Evolutionary conservation across 2,797 vertebrate genomes (phyloP).

Genomic region (Pagetopsis macropterus): DNA sequence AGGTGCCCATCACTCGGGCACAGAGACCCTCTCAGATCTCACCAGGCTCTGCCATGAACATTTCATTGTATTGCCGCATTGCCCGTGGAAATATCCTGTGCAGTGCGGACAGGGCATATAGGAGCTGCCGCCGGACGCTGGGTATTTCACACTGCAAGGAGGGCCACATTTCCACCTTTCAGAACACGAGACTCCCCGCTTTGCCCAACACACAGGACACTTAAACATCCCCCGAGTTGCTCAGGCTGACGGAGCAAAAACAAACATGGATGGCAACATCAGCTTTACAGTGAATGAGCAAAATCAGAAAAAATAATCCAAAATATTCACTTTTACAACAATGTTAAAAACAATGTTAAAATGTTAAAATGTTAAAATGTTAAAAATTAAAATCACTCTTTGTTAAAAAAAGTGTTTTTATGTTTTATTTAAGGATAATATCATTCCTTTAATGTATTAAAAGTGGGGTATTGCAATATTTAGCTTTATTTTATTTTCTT

Average conservation of each 20-base stretch:
- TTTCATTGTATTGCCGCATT: constrained; percentile 77
- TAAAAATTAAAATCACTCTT: too few relatives aligned
- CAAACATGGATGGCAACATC: background rate
- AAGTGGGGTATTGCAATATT: too few relatives aligned
- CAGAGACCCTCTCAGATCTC: constrained; percentile 78
- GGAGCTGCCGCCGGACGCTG: constrained; percentile 53
- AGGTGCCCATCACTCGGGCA: constrained; percentile 74
- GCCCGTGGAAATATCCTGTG: constrained; percentile 72
- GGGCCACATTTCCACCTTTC: constrained; percentile 33
- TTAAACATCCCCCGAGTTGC: constrained; percentile 8
- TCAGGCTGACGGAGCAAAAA: constrained; percentile 22
- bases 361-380: too few relatives aligned
- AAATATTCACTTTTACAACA: background rate
- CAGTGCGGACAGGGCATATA: constrained; percentile 37
- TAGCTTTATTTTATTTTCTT: too few relatives aligned
- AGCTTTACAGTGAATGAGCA: background rate
- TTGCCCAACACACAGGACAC: constrained; percentile 2
- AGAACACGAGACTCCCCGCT: constrained; percentile 29
- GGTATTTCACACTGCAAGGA: background rate
- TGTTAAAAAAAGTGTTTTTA: too few relatives aligned
- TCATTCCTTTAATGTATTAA: too few relatives aligned
- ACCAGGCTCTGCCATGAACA: constrained; percentile 72
- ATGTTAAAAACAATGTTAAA: too few relatives aligned
- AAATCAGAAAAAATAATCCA: background rate
- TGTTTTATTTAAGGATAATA: too few relatives aligned